phyloP scores from a whole-genome alignment of 2,113 vertebrate species.

The Hydrochoerus hydrochaeris region DNA sequence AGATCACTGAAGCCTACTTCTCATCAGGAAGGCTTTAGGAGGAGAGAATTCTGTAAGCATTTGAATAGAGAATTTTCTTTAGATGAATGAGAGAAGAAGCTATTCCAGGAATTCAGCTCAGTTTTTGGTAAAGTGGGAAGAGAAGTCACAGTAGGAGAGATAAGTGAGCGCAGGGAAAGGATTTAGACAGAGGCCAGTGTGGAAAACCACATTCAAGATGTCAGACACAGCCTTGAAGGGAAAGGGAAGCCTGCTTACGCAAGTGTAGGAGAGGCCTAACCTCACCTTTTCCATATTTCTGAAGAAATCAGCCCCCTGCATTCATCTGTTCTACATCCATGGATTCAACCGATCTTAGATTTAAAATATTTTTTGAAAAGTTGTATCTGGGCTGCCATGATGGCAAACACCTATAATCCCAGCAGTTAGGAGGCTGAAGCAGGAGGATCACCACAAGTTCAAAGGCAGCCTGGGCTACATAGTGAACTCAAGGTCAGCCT shows the following conservation, averaged over 20 bases:
- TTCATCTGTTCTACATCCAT: not conserved
- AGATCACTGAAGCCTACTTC: not conserved
- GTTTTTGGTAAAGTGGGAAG: not conserved
- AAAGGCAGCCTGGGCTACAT: too few species aligned
- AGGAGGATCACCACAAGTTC: not conserved
- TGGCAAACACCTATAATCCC: not conserved
- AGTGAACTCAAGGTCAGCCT: too few species aligned
- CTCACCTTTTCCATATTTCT: not conserved
- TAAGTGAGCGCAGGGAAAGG: not conserved
- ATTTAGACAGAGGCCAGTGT: not conserved
- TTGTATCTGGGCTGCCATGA: not conserved
- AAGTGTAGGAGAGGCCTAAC: not conserved
- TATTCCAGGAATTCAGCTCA: not conserved
- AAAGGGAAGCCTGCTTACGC: not conserved
- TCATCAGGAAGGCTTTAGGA: not conserved
- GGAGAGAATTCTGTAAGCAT: not conserved
- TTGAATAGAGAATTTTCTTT: slow-evolving; percentile 10
- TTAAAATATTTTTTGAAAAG: not conserved
- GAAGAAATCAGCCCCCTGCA: not conserved
- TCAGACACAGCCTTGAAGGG: not conserved
- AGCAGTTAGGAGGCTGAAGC: not conserved
- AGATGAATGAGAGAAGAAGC: not conserved
- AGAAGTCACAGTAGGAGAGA: not conserved
- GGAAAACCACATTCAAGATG: not conserved
- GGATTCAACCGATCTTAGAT: not conserved